Percentiles rank a stretch among this genome's conserved stretches.
phyloP scores from a whole-genome alignment of 2,797 vertebrate species.

The Takifugu ocellatus region DNA sequence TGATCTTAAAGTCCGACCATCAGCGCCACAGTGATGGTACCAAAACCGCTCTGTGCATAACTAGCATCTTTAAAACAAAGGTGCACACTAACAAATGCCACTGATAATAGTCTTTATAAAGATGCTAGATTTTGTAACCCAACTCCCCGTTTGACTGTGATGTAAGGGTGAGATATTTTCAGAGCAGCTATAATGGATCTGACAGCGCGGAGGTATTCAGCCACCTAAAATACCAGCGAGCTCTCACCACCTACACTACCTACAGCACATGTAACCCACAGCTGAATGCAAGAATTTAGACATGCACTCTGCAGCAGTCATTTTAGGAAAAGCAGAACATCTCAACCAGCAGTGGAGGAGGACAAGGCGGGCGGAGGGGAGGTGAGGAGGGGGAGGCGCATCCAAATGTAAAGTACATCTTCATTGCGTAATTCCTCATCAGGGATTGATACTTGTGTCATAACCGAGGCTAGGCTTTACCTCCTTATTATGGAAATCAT shows the following conservation, averaged over 20 bases:
- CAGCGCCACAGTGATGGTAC: too few relatives aligned
- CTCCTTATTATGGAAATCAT: not conserved
- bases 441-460: not conserved
- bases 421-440: conserved; percentile 1
- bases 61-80: not conserved
- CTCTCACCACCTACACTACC: conserved; percentile 55
- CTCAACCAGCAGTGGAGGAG: conserved; percentile 3
- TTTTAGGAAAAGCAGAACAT: conserved; percentile 23
- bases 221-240: conserved; percentile 55
- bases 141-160: conserved; percentile 30
- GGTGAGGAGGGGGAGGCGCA: not conserved
- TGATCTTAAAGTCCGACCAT: not conserved
- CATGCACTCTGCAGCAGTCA: conserved; percentile 14
- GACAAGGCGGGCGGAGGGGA: not conserved
- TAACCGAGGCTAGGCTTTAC: not conserved
- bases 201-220: conserved; percentile 46
- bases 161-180: conserved; percentile 49
- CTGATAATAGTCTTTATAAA: not conserved
- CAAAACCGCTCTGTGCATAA: too few relatives aligned
- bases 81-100: not conserved
- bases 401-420: not conserved
- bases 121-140: conserved; percentile 2
- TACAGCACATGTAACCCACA: conserved; percentile 37
- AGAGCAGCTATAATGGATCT: conserved; percentile 47
- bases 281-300: conserved; percentile 32